Conservation (phyloP, 2,888 invertebrate genomes). For the Volucella inanis region DNA sequence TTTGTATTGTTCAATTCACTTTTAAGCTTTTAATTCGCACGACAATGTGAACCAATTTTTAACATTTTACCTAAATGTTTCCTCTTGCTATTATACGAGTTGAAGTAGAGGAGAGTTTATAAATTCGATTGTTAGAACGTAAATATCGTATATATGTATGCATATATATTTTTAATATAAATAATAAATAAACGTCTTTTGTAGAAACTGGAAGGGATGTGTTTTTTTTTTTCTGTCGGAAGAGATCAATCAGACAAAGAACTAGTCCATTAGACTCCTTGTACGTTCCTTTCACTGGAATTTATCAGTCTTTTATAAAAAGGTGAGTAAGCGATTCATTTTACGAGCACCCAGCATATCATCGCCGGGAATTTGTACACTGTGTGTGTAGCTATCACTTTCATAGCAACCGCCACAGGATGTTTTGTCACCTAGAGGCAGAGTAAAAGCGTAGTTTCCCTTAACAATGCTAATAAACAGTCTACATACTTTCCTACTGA, state of each 20-base stretch:
- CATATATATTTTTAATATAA: slow-evolving; percentile 25
- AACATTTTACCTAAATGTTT: neutral
- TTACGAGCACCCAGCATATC: neutral
- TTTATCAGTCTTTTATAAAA: too few relatives aligned
- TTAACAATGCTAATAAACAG: too few relatives aligned
- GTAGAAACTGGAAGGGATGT: slow-evolving; percentile 43
- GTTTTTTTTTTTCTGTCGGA: neutral
- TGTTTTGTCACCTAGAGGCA: too few relatives aligned
- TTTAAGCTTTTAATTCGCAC: neutral
- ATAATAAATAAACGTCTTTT: slow-evolving; percentile 58
- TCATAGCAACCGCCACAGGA: too few relatives aligned
- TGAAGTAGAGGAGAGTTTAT: slow-evolving; percentile 15
- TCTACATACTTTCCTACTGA: too few relatives aligned
- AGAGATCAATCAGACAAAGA: too few relatives aligned
- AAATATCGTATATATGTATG: slow-evolving; percentile 27
- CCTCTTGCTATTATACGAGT: slow-evolving; percentile 20
- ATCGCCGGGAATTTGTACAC: too few relatives aligned
- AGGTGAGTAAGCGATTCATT: neutral
- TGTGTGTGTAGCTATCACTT: too few relatives aligned
- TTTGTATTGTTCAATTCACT: slow-evolving; percentile 3
- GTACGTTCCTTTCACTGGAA: too few relatives aligned
- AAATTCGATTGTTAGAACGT: slow-evolving; percentile 19
- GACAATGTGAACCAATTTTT: slow-evolving; percentile 11
- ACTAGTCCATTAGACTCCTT: too few relatives aligned
- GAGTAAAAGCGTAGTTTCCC: too few relatives aligned